Base-by-base conservation (phyloP, 2,113 vertebrate genomes). In the Phalacrocorax pelagicus region DNA sequence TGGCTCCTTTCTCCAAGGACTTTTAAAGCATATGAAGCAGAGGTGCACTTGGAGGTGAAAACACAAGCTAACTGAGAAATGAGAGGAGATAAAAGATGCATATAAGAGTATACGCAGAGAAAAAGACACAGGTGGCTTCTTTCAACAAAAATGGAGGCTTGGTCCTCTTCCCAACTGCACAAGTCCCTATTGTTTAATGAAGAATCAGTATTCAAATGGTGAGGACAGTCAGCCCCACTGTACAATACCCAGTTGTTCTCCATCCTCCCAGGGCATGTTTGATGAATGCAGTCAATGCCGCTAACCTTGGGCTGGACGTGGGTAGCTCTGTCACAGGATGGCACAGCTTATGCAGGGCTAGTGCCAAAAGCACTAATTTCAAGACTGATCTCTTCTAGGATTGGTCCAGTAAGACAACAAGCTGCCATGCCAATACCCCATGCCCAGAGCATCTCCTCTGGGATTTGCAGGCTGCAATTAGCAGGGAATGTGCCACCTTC, bases 381-480 rank as follows among this genome's bases (percentile, higher is more conserved):
- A 73, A 90, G 90, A 79, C 71, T 75, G 83, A 92, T 59, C 67
- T 70, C 46, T 83, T 73, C 38, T 54, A 81, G 81, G 55, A 51
- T 59, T 51, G 80, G 85, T 72, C 74, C 59, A 75, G 78, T 10
- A 72, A 58, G 80, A 72, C 29, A 91, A 59, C 42, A 52, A 75
- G 77, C 66, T 85, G 55, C 81, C 69, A 27, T 70, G 46, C 58
- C 70, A 78, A 73, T 54, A 67, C 20, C 23, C 70, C 71, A 63
- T 8, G 2, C 47, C 65, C 30, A 38, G 44, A 91, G 51, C 70
- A 85, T 32, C 27, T 26, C 73, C 66, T 65, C 44, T 40, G 78
- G 74, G 94, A 95, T 92, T 27, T 81, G 65, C 57, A 92, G 71
- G 92, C 85, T 92, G 84, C 74, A 59, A 72, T 94, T 92, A 95